phyloP scores from a whole-genome alignment of 2,113 vertebrate genomes.

The Hemibates koningsi region DNA sequence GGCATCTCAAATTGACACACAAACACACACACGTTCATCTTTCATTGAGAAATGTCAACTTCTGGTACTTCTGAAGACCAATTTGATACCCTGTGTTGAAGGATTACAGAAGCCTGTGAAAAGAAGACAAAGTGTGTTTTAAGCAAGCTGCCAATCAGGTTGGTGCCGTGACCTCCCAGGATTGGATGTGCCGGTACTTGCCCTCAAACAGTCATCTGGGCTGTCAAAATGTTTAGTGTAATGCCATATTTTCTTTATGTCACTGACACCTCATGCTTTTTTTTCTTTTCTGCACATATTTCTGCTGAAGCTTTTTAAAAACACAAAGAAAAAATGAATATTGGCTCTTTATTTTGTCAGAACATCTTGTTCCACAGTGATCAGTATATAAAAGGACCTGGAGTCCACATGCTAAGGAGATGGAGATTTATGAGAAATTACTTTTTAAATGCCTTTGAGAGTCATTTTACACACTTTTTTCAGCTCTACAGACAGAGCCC shows the following conservation, averaged over 20 bases:
- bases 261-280: slow-evolving; percentile 13
- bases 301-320: neutral
- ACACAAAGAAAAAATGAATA: neutral
- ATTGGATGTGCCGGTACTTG: neutral
- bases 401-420: neutral
- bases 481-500: neutral
- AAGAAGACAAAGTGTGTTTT: slow-evolving; percentile 1
- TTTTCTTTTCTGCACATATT: slow-evolving; percentile 2
- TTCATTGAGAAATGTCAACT: slow-evolving; percentile 10
- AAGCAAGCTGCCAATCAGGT: slow-evolving; percentile 13
- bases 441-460: neutral
- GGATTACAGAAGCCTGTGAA: slow-evolving; percentile 17
- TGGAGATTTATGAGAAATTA: neutral
- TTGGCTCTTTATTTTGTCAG: neutral
- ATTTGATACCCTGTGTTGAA: neutral
- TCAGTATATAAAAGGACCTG: neutral
- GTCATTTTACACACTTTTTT: neutral
- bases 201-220: neutral
- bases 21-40: neutral
- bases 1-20: neutral
- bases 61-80: neutral
- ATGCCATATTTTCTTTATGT: slow-evolving; percentile 42
- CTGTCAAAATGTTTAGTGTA: slow-evolving; percentile 45
- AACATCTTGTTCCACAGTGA: neutral
- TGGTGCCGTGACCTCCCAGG: slow-evolving; percentile 2